Conservation (phyloP, 2,797 vertebrate species). For the Xenops minutus region DNA sequence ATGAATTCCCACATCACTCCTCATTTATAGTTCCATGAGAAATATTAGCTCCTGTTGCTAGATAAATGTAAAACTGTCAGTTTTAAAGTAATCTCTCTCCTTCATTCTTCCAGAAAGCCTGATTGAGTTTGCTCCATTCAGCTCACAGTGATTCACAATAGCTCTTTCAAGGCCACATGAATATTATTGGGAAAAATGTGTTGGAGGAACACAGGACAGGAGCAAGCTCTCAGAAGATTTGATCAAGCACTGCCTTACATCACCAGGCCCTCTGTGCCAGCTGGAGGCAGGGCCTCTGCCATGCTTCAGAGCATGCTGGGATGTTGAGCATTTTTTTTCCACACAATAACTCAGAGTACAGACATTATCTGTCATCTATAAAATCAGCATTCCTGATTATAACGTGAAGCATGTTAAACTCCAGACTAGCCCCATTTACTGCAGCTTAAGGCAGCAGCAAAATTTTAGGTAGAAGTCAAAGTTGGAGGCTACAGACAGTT, state of each 20-base stretch:
- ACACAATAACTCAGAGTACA: neutral
- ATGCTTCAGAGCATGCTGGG: neutral
- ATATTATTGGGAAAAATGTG: neutral
- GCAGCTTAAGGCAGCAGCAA: neutral
- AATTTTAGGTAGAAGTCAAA: neutral
- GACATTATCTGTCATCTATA: neutral
- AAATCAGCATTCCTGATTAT: neutral
- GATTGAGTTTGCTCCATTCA: neutral
- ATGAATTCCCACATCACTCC: neutral
- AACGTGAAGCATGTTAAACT: neutral
- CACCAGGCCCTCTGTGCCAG: neutral
- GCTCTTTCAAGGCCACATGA: neutral
- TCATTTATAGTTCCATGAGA: neutral
- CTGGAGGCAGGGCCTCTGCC: neutral
- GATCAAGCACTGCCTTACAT: rapidly evolving
- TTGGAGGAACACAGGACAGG: neutral
- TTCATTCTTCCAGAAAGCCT: neutral
- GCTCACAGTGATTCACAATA: neutral
- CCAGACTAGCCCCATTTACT: neutral
- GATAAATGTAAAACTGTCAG: neutral
- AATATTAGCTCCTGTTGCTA: neutral
- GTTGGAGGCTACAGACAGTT: neutral
- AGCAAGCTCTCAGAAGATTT: neutral
- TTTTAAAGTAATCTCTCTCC: neutral
- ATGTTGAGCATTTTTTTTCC: neutral